Base-by-base conservation (phyloP, 2,888 invertebrate species). In the Meliscaeva auricollis region DNA sequence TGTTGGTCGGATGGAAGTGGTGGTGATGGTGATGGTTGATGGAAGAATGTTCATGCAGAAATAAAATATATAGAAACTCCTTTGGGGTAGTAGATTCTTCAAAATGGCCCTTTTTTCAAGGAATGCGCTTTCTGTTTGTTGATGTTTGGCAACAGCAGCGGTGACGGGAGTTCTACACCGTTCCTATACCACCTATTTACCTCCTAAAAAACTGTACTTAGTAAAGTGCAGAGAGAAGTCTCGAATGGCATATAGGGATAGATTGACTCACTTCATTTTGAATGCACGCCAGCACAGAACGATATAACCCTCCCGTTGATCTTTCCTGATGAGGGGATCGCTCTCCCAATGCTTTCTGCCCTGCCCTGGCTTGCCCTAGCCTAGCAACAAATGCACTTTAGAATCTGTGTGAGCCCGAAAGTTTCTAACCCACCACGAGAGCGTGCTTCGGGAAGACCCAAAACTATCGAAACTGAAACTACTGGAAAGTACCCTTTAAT, bases 401-500 rank as follows among this genome's bases (percentile, higher is more conserved):
- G 60, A 80, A 66, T 74, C 69, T 72, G 54, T 64, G 74, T 75
- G 64, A 64, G 69, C 44, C 69, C 11, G 15, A 66, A 74, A 84
- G 70, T 79, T 79, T 64, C 9, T 58, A 46, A 44, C 44, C 56
- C 56, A 64, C 46, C 60, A 77, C 20, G 46, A 80, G 80, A 38
- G 38, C 68, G 82, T 73, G 76, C 81, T 64, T 76, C 50, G 70
- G 64, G 56, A 81, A 81, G 64, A 64, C 69, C 68, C 72, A 82
- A 82, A 73, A 75, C 75, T 76, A 72, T 52, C 66, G 66, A 72
- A 75, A 72, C 80, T 64, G 38, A 48, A 73, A 85, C 81, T 85
- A 72, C 76, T 81, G 50, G 62, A 81, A 77, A 81, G 76, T 85
- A 85, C 72, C 68, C 85, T 77, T 85, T 85, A 85, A 85, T 81